These are phyloP conservation scores for Astropecten irregularis DNA, from an alignment of 53 echinoderm and acorn worm species.

Conservation along the genomic window DNA sequence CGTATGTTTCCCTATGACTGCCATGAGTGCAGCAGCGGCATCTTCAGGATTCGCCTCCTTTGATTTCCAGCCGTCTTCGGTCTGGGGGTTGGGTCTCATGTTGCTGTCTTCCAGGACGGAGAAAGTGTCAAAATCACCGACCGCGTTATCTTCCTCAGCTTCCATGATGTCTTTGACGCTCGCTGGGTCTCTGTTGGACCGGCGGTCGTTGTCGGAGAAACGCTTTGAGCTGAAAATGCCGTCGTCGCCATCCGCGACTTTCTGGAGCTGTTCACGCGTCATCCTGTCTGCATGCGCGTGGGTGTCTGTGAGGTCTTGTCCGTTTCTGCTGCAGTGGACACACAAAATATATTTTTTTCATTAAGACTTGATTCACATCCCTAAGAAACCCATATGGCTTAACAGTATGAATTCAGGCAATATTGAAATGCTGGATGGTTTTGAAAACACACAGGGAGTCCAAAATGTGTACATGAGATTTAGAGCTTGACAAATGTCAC, in stretches of 20 bases:
- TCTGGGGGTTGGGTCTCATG: not conserved
- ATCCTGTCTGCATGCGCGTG: not conserved
- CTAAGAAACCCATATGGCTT: too few relatives aligned
- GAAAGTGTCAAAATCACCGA: not conserved
- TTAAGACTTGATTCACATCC: too few relatives aligned
- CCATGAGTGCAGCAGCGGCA: not conserved
- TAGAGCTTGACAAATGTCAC: too few relatives aligned
- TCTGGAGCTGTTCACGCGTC: not conserved
- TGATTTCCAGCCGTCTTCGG: not conserved
- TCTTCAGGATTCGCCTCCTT: not conserved
- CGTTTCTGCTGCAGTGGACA: constrained; percentile 16
- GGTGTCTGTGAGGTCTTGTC: not conserved
- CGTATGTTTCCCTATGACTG: not conserved
- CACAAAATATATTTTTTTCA: not conserved
- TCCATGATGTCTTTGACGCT: not conserved
- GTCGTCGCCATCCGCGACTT: not conserved
- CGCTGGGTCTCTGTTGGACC: not conserved
- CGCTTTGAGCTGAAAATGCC: constrained; percentile 1
- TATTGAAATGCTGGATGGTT: too few relatives aligned
- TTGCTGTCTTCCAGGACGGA: not conserved
- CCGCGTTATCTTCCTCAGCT: too few relatives aligned
- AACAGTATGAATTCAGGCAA: too few relatives aligned
- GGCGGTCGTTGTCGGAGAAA: constrained; percentile 4
- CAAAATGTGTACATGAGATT: too few relatives aligned
- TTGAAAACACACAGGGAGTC: too few relatives aligned